A percentile compares a stretch with the other conserved stretches of the same genome.
phyloP scores from a whole-genome alignment of 2,888 invertebrate species.

The Caenorhabditis sp. region DNA sequence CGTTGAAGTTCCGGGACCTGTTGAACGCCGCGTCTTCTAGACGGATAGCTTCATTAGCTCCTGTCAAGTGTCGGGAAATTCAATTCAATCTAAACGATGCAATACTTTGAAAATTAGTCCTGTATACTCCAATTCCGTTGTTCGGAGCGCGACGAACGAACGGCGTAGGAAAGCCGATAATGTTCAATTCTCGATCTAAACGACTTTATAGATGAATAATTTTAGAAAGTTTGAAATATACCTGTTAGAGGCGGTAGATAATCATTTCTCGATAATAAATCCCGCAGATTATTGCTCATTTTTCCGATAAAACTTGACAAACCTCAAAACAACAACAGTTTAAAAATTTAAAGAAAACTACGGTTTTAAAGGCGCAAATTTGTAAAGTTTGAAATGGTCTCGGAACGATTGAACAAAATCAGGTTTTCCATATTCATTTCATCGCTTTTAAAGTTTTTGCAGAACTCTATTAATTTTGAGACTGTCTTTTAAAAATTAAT shows the following conservation, averaged over 20 bases:
- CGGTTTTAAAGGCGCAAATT: background rate
- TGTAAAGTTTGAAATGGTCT: background rate
- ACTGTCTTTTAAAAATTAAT: background rate
- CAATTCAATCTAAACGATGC: too few relatives aligned
- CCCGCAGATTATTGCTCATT: background rate
- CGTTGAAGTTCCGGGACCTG: too few relatives aligned
- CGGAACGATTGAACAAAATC: background rate
- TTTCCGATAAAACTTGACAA: background rate
- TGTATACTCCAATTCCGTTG: too few relatives aligned
- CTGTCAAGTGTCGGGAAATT: too few relatives aligned
- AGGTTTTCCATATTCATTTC: background rate
- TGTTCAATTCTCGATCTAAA: too few relatives aligned
- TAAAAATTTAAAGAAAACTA: background rate
- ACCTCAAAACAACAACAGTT: too few relatives aligned
- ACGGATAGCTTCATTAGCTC: too few relatives aligned
- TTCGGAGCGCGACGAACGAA: too few relatives aligned
- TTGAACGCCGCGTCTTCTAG: too few relatives aligned
- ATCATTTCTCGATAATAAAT: background rate
- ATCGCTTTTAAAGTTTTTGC: background rate
- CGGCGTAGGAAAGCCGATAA: too few relatives aligned
- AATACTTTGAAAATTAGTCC: too few relatives aligned
- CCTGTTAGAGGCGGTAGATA: constrained; percentile 2
- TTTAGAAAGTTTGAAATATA: background rate
- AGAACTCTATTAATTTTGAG: background rate
- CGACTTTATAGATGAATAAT: too few relatives aligned